Evolutionary conservation across 2,888 invertebrate species (phyloP), one percentile per base, ranked within the genome.

Genomic region (Callinectes sapidus): DNA sequence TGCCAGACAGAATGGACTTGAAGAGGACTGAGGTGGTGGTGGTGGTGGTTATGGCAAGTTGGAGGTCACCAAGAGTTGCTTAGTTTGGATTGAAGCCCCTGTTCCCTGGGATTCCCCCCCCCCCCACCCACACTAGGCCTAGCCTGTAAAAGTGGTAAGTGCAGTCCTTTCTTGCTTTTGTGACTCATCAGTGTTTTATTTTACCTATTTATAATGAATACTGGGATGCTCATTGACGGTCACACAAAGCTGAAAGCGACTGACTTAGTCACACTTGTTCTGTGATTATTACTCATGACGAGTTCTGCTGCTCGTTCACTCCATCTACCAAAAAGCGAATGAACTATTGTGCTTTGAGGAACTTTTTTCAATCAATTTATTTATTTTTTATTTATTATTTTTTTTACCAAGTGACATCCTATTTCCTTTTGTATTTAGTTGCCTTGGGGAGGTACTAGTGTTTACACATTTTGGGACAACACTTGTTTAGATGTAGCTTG

Each of bases 251-350:
- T 35, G 35, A 77, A 61, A 91, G 88, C 32, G 92, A 92, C 90
- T 88, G 85, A 85, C 85, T 85, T 35, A 90, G 90, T 85, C 90
- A 88, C 92, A 88, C 54, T 87, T 90, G 85, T 92, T 92, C 90
- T 92, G 90, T 92, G 92, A 90, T 90, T 87, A 90, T 92, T 92
- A 92, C 90, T 92, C 87, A 92, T 77, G 55, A 87, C 42, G 90
- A 90, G 92, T 85, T 77, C 77, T 77, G 28, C 42, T 66, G 87
- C 92, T 92, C 91, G 48, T 87, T 92, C 66, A 91, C 90, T 91
- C 90, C 92, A 92, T 92, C 92, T 77, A 92, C 92, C 92, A 92
- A 92, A 92, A 71, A 92, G 92, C 89, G 92, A 92, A 90, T 77
- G 92, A 55, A 92, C 92, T 55, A 54, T 90, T 90, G 90, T 87